These are phyloP conservation scores for Mormyrus iriodes DNA, from an alignment of 2,113 vertebrate genomes.

Conservation along the genomic window DNA sequence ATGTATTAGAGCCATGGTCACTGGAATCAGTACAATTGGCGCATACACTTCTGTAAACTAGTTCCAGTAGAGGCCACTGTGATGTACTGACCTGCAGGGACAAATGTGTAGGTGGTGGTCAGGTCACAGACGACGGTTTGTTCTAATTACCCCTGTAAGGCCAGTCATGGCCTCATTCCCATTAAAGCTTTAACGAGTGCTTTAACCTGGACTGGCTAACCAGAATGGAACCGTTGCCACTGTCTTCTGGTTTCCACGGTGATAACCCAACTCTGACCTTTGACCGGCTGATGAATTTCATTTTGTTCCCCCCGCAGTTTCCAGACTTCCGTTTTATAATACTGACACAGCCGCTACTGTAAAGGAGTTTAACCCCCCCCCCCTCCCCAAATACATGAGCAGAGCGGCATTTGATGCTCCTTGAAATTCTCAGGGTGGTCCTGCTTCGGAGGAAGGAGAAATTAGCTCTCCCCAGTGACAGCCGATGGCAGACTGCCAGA, in stretches of 20 bases:
- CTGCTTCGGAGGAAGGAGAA: not conserved
- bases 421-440: slow-evolving; percentile 16
- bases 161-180: not conserved
- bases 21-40: not conserved
- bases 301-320: not conserved
- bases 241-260: not conserved
- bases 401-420: not conserved
- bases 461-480: not conserved
- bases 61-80: not conserved
- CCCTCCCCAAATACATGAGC: not conserved
- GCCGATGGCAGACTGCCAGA: not conserved
- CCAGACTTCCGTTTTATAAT: not conserved
- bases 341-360: not conserved
- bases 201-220: not conserved
- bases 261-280: not conserved
- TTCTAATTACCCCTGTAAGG: not conserved
- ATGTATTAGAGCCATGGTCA: not conserved
- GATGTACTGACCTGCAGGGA: not conserved
- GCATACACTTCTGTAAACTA: not conserved
- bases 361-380: not conserved
- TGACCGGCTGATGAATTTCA: not conserved
- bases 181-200: not conserved
- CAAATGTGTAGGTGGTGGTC: not conserved
- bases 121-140: not conserved
- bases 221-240: not conserved